Percentiles rank a stretch among this genome's conserved stretches.
These are phyloP conservation scores for Himantopus leucocephalus DNA, from an alignment of 2,113 vertebrate genomes.

Conservation along the genomic window DNA sequence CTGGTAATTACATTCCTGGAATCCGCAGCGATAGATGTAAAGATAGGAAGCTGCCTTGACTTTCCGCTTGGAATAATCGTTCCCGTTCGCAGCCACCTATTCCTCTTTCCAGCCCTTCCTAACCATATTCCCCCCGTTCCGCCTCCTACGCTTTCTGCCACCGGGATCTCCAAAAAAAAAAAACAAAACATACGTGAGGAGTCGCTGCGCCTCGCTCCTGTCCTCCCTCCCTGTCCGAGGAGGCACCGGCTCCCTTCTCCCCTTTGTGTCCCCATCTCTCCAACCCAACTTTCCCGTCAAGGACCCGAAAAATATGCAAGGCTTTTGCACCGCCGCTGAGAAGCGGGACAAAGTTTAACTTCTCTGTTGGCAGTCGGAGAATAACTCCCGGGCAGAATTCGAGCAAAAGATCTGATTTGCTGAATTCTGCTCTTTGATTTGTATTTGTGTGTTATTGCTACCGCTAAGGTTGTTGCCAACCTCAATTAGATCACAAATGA, in stretches of 20 bases:
- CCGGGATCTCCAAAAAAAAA: not conserved
- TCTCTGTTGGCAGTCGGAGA: constrained; percentile 71
- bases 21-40: constrained; percentile 33
- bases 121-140: not conserved
- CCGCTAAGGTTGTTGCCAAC: constrained; percentile 78
- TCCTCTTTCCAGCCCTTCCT: not conserved
- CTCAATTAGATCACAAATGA: constrained; percentile 83
- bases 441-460: constrained; percentile 79
- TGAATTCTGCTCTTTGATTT: constrained; percentile 79
- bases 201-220: not conserved
- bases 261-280: constrained; percentile 8
- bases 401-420: constrained; percentile 78
- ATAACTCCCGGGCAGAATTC: constrained; percentile 75
- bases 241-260: constrained; percentile 36
- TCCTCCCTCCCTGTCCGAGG: not conserved
- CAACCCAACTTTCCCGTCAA: constrained; percentile 52
- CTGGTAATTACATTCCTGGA: constrained; percentile 47
- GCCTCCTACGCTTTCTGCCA: not conserved
- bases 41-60: constrained; percentile 60
- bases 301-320: constrained; percentile 65
- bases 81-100: not conserved
- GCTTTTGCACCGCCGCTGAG: constrained; percentile 64
- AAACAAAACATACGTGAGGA: not conserved
- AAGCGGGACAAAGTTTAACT: constrained; percentile 76
- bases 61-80: constrained; percentile 14